Evolutionary conservation across 1,140 invertebrate species (phyloP), one percentile per base, ranked within the genome.

Genomic region (Calliopsis andreniformis): DNA sequence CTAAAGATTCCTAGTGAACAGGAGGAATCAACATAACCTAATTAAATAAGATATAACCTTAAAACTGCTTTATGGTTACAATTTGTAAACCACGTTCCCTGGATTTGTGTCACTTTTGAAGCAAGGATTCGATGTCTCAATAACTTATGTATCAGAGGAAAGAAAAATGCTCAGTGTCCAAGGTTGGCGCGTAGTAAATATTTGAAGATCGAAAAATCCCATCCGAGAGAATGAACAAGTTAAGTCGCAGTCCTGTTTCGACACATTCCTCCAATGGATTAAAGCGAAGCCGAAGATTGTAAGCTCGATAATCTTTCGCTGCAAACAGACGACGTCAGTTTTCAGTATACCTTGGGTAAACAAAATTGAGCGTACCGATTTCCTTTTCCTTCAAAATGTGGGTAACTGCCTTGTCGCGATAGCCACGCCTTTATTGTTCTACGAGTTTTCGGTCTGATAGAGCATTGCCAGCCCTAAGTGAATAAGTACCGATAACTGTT

Each of bases 401-500:
- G 14, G n/a, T 43, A 18, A 51, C 3, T 2, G 28, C n/a, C n/a
- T 16, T 25, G 39, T 18, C 23, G 0, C 43, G 55, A n/a, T 28
- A 4, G 8, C 43, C 73, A 28, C 79, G 51, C 43, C 62, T 76
- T 77, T 56, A 51, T 76, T 14, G 23, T 8, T n/a, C 16, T 39
- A 61, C 18, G 14, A 20, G 30, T 49, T 30, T 71, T 58, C 12
- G 20, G 16, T 5, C 56, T 23, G 64, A 76, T 59, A 68, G 32
- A 42, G n/a, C 16, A 14, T 16, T 18, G 4, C 3, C 16, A 7
- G 47, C 28, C 20, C 14, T 32, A 61, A 28, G 53, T n/a, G 47
- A 68, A 49, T 55, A 78, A 78, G 69, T 30, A 78, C n/a, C 45
- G 79, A 78, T 73, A 77, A 68, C 20, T 35, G 7, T 28, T 23